Percentiles rank a stretch among this genome's conserved stretches.
Evolutionary conservation across 2,113 vertebrate species (phyloP).

Genomic region (Cariama cristata): DNA sequence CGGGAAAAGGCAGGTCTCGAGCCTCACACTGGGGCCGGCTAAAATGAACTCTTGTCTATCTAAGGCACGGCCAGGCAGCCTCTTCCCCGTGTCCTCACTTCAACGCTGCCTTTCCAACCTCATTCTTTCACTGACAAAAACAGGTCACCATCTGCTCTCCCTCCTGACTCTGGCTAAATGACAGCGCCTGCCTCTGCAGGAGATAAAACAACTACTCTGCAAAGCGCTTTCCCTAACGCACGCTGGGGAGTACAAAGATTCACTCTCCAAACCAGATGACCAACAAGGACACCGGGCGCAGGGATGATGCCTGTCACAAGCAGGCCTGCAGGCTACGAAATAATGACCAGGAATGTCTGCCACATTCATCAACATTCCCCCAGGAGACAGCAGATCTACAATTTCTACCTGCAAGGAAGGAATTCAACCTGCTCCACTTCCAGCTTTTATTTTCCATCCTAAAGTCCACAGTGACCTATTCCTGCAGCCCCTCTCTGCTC

Average conservation of each 20-base stretch:
- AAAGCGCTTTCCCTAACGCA: not conserved
- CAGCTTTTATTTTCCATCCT: not conserved
- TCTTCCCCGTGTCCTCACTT: not conserved
- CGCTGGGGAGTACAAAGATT: not conserved
- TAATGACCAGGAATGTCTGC: not conserved
- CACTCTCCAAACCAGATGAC: not conserved
- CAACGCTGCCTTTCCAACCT: not conserved
- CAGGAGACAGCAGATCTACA: not conserved
- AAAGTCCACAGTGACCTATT: not conserved
- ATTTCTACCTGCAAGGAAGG: not conserved
- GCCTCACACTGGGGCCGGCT: not conserved
- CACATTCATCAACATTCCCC: not conserved
- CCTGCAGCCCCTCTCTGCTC: not conserved
- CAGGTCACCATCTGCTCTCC: slow-evolving; percentile 57
- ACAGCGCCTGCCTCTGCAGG: slow-evolving; percentile 16
- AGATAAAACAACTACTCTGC: not conserved
- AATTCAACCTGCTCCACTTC: not conserved
- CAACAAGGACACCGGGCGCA: not conserved
- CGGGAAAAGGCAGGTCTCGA: not conserved
- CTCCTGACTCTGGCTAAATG: not conserved
- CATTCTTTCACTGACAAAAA: not conserved
- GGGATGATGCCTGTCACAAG: not conserved
- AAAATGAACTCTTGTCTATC: not conserved
- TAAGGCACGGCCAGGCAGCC: not conserved
- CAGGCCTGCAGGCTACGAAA: not conserved